Evolutionary conservation across 2,888 invertebrate genomes (phyloP).

Genomic region (Drosophila villosipedis): DNA sequence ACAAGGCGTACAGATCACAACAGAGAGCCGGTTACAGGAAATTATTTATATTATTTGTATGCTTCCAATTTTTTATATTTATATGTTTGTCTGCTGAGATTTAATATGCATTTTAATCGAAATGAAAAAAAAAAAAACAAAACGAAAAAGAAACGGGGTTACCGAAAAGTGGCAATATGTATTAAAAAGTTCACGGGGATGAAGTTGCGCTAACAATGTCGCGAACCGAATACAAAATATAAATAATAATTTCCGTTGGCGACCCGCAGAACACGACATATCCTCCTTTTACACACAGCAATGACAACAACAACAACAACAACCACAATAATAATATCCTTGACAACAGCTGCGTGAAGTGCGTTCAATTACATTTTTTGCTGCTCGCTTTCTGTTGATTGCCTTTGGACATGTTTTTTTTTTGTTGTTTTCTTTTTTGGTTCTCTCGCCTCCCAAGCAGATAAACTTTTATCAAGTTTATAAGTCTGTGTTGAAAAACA

Average conservation of each 20-base stretch:
- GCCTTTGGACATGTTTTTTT: constrained; percentile 18
- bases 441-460: constrained; percentile 9
- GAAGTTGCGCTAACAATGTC: constrained; percentile 43
- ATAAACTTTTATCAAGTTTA: constrained; percentile 73
- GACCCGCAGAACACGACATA: constrained; percentile 66
- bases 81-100: constrained; percentile 54
- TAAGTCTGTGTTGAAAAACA: constrained; percentile 38
- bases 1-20: constrained; percentile 46
- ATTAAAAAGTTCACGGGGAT: constrained; percentile 48
- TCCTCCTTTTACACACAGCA: constrained; percentile 46
- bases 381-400: constrained; percentile 26
- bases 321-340: constrained; percentile 30
- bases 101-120: constrained; percentile 78
- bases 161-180: constrained; percentile 37
- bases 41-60: constrained; percentile 79
- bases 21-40: constrained; percentile 65
- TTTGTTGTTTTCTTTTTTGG: not conserved
- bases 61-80: constrained; percentile 33
- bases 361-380: constrained; percentile 71
- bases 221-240: constrained; percentile 56
- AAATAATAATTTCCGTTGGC: constrained; percentile 77
- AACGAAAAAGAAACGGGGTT: constrained; percentile 7
- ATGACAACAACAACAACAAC: constrained; percentile 17
- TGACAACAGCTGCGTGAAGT: constrained; percentile 77
- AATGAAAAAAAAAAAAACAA: not conserved